Percentiles rank a stretch among this genome's conserved stretches.
These are phyloP conservation scores for Coelinius sp. DNA, from an alignment of 2,888 invertebrate species.

Conservation along the genomic window DNA sequence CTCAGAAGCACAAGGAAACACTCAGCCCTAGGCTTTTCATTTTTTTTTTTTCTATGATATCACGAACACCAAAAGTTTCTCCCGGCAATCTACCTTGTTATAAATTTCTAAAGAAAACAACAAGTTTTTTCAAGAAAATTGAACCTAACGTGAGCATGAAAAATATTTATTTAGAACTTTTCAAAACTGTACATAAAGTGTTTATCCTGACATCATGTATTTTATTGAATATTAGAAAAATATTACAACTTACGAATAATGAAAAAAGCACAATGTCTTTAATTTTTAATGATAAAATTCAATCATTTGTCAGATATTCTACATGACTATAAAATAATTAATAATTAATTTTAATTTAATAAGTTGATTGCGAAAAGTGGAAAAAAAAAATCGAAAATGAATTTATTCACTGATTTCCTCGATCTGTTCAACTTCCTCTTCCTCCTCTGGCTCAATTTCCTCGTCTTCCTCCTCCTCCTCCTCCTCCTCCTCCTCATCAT, in stretches of 20 bases:
- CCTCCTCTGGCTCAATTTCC: constrained; percentile 22
- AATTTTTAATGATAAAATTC: neutral
- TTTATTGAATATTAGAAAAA: constrained; percentile 47
- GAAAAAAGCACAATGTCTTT: neutral
- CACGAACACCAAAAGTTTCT: neutral
- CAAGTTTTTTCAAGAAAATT: neutral
- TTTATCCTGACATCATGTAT: constrained; percentile 17
- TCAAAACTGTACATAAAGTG: constrained; percentile 45
- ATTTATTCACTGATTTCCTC: constrained; percentile 26
- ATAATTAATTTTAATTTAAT: too few species aligned
- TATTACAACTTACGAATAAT: neutral
- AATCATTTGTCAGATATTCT: neutral
- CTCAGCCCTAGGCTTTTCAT: neutral
- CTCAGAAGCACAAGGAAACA: neutral
- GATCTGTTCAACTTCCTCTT: neutral
- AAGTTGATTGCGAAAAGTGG: neutral
- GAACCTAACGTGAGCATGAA: constrained; percentile 35
- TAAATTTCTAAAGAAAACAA: neutral
- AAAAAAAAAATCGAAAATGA: neutral
- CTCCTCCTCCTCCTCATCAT: constrained; percentile 41
- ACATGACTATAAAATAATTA: neutral
- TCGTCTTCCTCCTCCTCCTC: constrained; percentile 32
- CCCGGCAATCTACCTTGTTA: neutral
- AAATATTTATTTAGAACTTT: constrained; percentile 58
- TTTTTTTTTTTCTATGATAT: constrained; percentile 3